A percentile compares a stretch with the other conserved stretches of the same genome.
Conservation (phyloP, 1,140 invertebrate species). For the Meloidogyne chitwoodi region DNA sequence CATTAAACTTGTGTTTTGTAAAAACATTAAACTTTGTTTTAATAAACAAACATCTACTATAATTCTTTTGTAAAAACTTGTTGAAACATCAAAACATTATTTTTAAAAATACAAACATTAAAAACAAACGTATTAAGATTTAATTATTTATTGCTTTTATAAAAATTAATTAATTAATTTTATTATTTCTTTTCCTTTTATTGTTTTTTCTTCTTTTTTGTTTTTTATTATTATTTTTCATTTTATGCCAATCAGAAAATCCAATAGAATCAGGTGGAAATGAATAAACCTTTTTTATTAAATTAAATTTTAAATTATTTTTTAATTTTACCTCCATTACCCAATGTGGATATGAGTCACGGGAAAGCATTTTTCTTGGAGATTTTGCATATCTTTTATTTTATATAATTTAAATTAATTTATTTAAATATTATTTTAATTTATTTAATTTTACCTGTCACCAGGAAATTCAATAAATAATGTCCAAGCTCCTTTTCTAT, state of each 20-base stretch:
- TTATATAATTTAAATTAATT: neutral
- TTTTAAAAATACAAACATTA: too few relatives aligned
- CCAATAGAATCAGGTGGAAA: slow-evolving; percentile 49
- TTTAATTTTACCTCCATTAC: slow-evolving; percentile 49
- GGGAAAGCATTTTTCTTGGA: slow-evolving; percentile 52
- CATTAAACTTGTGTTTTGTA: too few relatives aligned
- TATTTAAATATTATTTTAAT: neutral
- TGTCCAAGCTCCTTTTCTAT: slow-evolving; percentile 57
- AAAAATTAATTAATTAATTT: too few relatives aligned
- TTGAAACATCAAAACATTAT: too few relatives aligned
- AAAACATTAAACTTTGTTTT: too few relatives aligned
- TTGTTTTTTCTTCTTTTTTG: neutral
- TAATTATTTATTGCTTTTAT: neutral
- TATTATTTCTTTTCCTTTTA: neutral
- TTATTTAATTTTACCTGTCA: slow-evolving; percentile 26
- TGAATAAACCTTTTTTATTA: slow-evolving; percentile 45
- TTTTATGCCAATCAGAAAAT: slow-evolving; percentile 58
- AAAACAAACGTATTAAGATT: too few relatives aligned
- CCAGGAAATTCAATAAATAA: slow-evolving; percentile 57
- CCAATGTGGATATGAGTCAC: slow-evolving; percentile 59
- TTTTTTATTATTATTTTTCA: slow-evolving; percentile 20
- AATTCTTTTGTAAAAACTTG: too few relatives aligned
- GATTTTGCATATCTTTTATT: slow-evolving; percentile 50
- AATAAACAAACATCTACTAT: too few relatives aligned
- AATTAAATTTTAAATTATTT: neutral